Evolutionary conservation across 1,140 invertebrate genomes (phyloP).

Genomic region (Sitophilus oryzae): DNA sequence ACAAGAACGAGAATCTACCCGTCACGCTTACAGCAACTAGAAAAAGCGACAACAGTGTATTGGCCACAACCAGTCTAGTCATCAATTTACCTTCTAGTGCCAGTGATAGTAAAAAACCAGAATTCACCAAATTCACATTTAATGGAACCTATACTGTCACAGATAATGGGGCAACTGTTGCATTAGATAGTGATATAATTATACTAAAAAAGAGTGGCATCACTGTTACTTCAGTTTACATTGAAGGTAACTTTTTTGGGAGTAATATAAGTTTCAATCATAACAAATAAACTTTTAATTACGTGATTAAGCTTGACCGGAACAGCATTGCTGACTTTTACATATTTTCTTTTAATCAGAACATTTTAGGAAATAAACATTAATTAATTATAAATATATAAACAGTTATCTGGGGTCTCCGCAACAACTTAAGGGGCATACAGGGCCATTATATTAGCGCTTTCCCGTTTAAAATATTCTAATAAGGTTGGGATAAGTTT

Average conservation of each 20-base stretch:
- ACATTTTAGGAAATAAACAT: too few relatives aligned
- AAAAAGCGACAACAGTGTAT: background rate
- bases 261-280: too few relatives aligned
- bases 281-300: too few relatives aligned
- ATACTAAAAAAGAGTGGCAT: background rate
- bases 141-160: background rate
- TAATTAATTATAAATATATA: too few relatives aligned
- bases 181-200: background rate
- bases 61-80: conserved; percentile 17
- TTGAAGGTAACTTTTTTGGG: background rate
- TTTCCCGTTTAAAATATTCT: too few relatives aligned
- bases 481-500: too few relatives aligned
- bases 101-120: conserved; percentile 1
- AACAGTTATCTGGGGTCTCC: too few relatives aligned
- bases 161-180: background rate
- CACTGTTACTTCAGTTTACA: background rate
- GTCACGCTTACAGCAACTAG: conserved; percentile 8
- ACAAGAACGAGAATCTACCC: conserved; percentile 2
- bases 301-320: too few relatives aligned
- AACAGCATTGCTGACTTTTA: too few relatives aligned
- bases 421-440: too few relatives aligned
- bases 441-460: too few relatives aligned
- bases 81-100: conserved; percentile 8
- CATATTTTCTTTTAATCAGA: too few relatives aligned
- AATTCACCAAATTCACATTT: conserved; percentile 14